Percentiles rank a stretch among this genome's conserved stretches.
Evolutionary conservation across 2,797 vertebrate genomes (phyloP).

Genomic region (Echiichthys vipera): DNA sequence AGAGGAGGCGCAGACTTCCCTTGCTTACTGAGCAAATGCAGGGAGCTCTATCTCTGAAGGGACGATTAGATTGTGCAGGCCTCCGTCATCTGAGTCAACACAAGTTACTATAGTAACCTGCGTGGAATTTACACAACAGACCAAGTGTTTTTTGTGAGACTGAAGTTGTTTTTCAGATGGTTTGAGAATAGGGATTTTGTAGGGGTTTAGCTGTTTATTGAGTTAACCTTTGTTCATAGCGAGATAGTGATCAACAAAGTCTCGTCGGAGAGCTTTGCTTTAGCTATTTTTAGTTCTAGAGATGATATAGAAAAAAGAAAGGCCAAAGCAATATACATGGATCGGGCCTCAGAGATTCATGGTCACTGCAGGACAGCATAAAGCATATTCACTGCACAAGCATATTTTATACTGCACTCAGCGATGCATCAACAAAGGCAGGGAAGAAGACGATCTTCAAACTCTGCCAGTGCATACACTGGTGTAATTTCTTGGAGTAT

Average conservation of each 20-base stretch:
- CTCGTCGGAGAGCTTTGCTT: background rate
- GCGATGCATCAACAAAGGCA: background rate
- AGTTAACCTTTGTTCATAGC: conserved; percentile 7
- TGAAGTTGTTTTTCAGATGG: conserved; percentile 43
- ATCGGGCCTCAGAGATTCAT: background rate
- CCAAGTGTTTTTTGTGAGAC: conserved; percentile 20
- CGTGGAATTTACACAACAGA: conserved; percentile 36
- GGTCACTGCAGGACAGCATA: background rate
- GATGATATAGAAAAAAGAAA: background rate
- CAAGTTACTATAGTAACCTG: conserved; percentile 43
- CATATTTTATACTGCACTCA: background rate
- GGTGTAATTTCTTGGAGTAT: too few relatives aligned
- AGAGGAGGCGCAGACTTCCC: conserved; percentile 41
- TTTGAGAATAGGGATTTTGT: conserved; percentile 20
- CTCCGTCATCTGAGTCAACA: conserved; percentile 65
- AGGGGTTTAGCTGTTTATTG: conserved; percentile 13
- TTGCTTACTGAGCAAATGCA: conserved; percentile 53
- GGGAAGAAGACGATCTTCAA: background rate
- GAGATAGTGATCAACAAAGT: background rate
- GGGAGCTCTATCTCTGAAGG: conserved; percentile 51
- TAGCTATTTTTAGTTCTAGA: background rate
- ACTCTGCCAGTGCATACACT: too few relatives aligned
- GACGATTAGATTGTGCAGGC: conserved; percentile 61
- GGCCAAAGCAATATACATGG: too few relatives aligned
- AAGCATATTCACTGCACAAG: background rate